These are phyloP conservation scores for Orchesella flavescens DNA, from an alignment of 2,888 invertebrate species.

Conservation along the genomic window DNA sequence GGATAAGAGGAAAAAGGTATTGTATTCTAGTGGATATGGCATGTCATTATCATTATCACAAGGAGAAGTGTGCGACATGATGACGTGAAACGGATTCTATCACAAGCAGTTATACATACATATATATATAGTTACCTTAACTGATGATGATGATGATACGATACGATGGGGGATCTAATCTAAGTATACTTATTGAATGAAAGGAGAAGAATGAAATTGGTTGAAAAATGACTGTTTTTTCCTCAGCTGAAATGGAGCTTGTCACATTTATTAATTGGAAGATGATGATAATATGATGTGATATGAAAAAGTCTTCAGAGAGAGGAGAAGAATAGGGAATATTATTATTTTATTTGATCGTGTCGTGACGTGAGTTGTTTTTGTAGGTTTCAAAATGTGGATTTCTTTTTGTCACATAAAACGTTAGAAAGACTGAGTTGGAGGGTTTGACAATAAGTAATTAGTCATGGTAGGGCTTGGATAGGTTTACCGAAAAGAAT, in stretches of 20 bases:
- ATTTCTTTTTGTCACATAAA: too few relatives aligned
- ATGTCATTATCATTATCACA: slow-evolving; percentile 45
- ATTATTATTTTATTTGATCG: too few relatives aligned
- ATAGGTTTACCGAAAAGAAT: slow-evolving; percentile 35
- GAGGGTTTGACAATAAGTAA: too few relatives aligned
- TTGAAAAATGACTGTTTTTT: background rate
- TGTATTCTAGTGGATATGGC: background rate
- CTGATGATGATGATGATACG: slow-evolving; percentile 38
- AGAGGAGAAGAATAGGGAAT: too few relatives aligned
- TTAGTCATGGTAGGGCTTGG: slow-evolving; percentile 43
- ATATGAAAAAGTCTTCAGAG: too few relatives aligned
- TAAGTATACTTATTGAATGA: too few relatives aligned
- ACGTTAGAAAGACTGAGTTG: too few relatives aligned
- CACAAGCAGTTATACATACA: slow-evolving; percentile 12
- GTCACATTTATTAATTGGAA: background rate
- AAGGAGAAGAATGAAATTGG: background rate
- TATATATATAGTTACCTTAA: slow-evolving; percentile 41
- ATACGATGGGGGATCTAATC: too few relatives aligned
- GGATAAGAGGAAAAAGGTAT: background rate
- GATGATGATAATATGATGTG: too few relatives aligned
- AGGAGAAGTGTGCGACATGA: slow-evolving; percentile 37
- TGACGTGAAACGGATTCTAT: slow-evolving; percentile 51
- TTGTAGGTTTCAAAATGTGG: too few relatives aligned
- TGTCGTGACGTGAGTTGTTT: too few relatives aligned
- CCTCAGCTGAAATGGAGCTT: slow-evolving; percentile 10